A percentile compares a stretch with the other conserved stretches of the same genome.
phyloP scores from a whole-genome alignment of 2,113 vertebrate species.

The Aegotheles bennettii region DNA sequence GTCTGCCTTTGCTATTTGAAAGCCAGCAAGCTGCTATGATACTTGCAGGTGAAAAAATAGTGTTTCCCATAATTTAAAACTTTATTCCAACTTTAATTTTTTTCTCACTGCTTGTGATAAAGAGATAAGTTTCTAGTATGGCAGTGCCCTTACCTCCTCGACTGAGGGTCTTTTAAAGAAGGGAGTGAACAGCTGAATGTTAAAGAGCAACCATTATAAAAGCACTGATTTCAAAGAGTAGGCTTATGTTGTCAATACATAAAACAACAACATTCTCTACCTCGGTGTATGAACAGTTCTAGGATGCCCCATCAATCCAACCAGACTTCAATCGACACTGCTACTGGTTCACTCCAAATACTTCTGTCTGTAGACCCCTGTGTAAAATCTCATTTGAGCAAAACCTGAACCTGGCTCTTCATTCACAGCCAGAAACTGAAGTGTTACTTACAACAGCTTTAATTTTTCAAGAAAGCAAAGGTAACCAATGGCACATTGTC shows the following conservation, averaged over 20 bases:
- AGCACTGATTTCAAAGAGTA: not conserved
- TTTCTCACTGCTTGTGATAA: not conserved
- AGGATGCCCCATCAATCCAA: not conserved
- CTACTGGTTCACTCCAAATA: not conserved
- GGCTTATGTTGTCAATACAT: not conserved
- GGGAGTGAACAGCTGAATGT: not conserved
- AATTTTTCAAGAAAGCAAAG: not conserved
- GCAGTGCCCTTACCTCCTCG: not conserved
- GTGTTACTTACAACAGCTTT: not conserved
- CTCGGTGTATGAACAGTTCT: not conserved
- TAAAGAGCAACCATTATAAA: not conserved
- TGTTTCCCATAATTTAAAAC: not conserved
- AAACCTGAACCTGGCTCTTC: not conserved
- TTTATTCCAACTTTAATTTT: not conserved
- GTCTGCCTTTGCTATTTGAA: not conserved
- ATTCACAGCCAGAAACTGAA: not conserved
- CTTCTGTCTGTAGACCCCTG: not conserved
- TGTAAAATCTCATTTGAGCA: not conserved
- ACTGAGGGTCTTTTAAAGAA: not conserved
- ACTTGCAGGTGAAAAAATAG: not conserved
- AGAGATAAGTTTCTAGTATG: not conserved
- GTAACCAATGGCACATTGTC: not conserved
- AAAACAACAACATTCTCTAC: not conserved
- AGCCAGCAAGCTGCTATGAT: not conserved
- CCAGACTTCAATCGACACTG: not conserved